phyloP scores from a whole-genome alignment of 2,797 vertebrate species.

The Poeciliopsis turneri region DNA sequence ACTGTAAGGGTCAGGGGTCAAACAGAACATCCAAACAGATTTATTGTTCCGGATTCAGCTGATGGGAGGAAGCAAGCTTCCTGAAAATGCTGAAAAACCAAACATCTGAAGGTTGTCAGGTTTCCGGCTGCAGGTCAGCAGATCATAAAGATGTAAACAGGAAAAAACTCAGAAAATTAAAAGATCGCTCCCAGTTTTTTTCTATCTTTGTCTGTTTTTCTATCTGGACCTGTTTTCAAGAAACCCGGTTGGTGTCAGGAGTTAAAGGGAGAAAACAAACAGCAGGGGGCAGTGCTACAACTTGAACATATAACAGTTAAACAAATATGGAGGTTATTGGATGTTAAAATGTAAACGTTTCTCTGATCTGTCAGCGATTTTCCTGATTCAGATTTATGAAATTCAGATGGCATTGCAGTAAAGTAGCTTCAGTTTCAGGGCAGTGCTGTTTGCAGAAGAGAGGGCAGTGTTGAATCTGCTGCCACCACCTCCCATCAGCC shows the following conservation, averaged over 20 bases:
- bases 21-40: not conserved
- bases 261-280: slow-evolving; percentile 23
- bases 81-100: slow-evolving; percentile 15
- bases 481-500: slow-evolving; percentile 21
- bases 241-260: slow-evolving; percentile 17
- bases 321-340: not conserved
- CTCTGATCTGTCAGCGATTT: not conserved
- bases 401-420: slow-evolving; percentile 21
- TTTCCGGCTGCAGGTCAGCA: not conserved
- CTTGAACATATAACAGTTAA: slow-evolving; percentile 1
- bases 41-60: not conserved
- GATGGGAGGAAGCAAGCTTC: slow-evolving; percentile 36
- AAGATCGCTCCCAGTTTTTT: not conserved
- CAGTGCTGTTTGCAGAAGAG: slow-evolving; percentile 41
- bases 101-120: not conserved
- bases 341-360: not conserved
- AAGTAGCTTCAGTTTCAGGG: slow-evolving; percentile 35
- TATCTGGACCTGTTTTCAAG: slow-evolving; percentile 8
- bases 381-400: not conserved
- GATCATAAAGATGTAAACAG: not conserved
- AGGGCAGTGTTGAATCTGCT: slow-evolving; percentile 58
- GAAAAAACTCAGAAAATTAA: not conserved
- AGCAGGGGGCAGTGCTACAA: slow-evolving; percentile 47
- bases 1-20: not conserved
- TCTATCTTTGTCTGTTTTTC: not conserved